phyloP scores from a whole-genome alignment of 92 coral and sea anemone species.

The Parazoanthus darwini region DNA sequence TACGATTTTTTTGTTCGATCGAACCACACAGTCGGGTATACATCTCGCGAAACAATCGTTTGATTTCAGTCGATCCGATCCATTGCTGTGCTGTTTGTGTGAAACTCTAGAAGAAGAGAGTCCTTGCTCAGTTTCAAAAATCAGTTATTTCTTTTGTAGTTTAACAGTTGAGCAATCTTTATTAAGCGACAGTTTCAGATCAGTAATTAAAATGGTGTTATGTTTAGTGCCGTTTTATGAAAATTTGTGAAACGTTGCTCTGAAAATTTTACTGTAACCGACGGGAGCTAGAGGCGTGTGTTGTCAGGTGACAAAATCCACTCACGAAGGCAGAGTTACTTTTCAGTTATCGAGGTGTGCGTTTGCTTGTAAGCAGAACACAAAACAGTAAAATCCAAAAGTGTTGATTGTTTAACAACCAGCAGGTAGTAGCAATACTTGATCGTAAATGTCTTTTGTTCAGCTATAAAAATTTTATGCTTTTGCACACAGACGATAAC shows the following conservation, averaged over 20 bases:
- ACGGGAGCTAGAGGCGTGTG: conserved; percentile 5
- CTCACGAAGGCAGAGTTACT: neutral
- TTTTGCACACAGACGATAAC: conserved; percentile 36
- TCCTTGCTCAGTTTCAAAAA: conserved; percentile 10
- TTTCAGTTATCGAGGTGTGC: neutral
- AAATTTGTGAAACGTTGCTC: neutral
- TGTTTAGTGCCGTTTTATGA: conserved; percentile 4
- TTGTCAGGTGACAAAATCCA: conserved; percentile 33
- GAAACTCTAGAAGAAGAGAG: neutral
- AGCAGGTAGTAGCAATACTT: conserved; percentile 26
- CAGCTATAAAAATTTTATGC: conserved; percentile 42
- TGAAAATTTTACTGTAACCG: conserved; percentile 28
- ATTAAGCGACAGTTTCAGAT: neutral
- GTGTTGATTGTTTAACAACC: conserved; percentile 28
- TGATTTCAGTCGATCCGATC: conserved; percentile 12
- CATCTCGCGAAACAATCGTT: conserved; percentile 2
- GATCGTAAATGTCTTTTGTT: conserved; percentile 23
- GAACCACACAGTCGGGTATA: neutral
- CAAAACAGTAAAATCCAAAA: conserved; percentile 15
- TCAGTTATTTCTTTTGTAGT: conserved; percentile 1
- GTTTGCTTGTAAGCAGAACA: conserved; percentile 13
- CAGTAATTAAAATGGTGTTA: neutral
- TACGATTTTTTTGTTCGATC: neutral
- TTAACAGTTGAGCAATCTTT: neutral
- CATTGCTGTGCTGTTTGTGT: neutral